Evolutionary conservation across 30 jellyfish, hydroid and myxozoan species (phyloP).

Genomic region (Catostylus mosaicus): DNA sequence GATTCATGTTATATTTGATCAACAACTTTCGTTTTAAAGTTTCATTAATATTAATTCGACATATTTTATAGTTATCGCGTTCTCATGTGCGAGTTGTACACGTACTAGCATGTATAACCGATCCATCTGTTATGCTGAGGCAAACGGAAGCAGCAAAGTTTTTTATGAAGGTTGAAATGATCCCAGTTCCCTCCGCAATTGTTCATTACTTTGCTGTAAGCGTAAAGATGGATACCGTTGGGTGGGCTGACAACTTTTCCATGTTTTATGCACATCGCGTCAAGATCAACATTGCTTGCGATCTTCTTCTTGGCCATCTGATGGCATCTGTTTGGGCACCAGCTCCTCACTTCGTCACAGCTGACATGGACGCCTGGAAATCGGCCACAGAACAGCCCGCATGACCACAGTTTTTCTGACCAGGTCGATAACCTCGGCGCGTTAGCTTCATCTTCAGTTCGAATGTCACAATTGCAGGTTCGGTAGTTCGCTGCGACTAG

Average conservation of each 20-base stretch:
- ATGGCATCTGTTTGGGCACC: constrained; percentile 23
- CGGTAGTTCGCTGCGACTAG: constrained; percentile 4
- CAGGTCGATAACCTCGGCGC: constrained; percentile 8
- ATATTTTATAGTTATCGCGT: no score
- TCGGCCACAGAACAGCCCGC: constrained; percentile 20
- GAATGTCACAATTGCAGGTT: constrained; percentile 16
- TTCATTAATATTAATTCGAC: no score
- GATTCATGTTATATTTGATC: no score
- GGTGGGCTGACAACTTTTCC: not conserved
- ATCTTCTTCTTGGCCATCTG: not conserved
- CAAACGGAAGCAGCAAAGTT: constrained; percentile 3
- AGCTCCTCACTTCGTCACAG: constrained; percentile 19
- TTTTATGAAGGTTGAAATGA: not conserved
- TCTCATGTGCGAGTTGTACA: no score
- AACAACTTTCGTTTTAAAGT: no score
- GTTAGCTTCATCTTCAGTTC: constrained; percentile 29
- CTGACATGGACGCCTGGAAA: constrained; percentile 26
- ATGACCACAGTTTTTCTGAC: constrained; percentile 13
- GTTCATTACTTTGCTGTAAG: constrained; percentile 41
- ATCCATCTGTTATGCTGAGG: constrained; percentile 10
- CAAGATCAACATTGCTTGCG: not conserved
- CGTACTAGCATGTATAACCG: constrained; percentile 13
- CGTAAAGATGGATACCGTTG: constrained; percentile 14
- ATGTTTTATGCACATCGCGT: constrained; percentile 5
- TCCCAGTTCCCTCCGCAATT: constrained; percentile 29